These are phyloP conservation scores for Notothenia rossii DNA, from an alignment of 2,113 vertebrate genomes.

Conservation along the genomic window DNA sequence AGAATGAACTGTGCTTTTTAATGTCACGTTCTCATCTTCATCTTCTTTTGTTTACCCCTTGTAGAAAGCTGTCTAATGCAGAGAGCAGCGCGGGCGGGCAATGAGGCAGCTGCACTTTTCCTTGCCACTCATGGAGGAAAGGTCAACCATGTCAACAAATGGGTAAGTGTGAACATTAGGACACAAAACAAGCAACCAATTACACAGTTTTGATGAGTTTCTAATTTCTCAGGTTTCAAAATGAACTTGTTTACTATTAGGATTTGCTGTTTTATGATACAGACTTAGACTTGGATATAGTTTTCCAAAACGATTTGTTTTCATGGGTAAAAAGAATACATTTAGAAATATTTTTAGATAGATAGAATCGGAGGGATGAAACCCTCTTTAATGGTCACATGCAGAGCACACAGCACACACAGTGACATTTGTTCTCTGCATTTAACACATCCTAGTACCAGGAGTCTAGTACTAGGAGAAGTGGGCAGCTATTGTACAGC, in stretches of 20 bases:
- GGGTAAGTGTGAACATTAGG: slow-evolving; percentile 82
- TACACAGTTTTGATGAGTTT: neutral
- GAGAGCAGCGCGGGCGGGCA: slow-evolving; percentile 90
- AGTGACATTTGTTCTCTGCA: too few species aligned
- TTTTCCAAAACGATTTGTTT: neutral
- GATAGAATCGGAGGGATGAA: too few species aligned
- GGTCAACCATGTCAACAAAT: slow-evolving; percentile 96
- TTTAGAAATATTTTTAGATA: too few species aligned
- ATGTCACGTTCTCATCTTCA: neutral
- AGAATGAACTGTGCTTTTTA: neutral
- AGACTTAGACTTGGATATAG: neutral
- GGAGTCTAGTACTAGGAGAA: too few species aligned
- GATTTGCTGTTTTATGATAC: neutral
- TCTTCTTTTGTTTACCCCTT: neutral
- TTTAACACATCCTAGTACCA: too few species aligned
- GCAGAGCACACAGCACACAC: too few species aligned
- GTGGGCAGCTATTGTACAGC: too few species aligned
- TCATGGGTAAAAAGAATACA: neutral
- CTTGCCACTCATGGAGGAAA: slow-evolving; percentile 94
- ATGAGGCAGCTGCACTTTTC: slow-evolving; percentile 96
- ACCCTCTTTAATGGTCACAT: too few species aligned
- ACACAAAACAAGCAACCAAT: neutral
- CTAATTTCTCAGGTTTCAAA: too few species aligned
- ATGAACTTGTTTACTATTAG: too few species aligned
- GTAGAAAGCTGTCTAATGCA: slow-evolving; percentile 95